Conservation (phyloP, 2,797 vertebrate species). For the Choloepus didactylus region DNA sequence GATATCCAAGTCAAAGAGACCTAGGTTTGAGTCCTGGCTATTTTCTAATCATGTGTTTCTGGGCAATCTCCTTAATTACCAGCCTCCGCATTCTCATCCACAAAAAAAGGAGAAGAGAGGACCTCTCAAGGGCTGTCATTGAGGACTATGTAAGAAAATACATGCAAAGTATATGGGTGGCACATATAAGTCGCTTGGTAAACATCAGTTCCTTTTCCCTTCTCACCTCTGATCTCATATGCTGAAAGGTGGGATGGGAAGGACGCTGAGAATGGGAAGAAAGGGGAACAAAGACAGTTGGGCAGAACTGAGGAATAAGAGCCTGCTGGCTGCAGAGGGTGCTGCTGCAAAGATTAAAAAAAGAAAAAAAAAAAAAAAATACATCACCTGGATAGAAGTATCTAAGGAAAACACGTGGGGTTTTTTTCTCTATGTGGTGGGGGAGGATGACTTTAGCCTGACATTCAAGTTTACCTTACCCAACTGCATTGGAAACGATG, state of each 20-base stretch:
- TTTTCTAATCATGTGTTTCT: background rate
- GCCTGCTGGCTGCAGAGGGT: background rate
- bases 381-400: background rate
- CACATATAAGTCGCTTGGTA: background rate
- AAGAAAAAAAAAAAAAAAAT: background rate
- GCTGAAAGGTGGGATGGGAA: background rate
- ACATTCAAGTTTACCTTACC: background rate
- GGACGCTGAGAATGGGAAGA: background rate
- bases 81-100: background rate
- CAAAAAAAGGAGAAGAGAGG: background rate
- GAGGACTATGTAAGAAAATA: background rate
- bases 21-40: background rate
- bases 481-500: background rate
- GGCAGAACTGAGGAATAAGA: background rate
- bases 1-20: background rate
- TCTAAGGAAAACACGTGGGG: background rate
- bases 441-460: background rate
- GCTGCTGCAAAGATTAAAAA: background rate
- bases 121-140: background rate
- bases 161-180: background rate
- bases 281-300: constrained; percentile 5
- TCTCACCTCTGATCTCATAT: background rate
- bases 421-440: background rate
- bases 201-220: background rate
- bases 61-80: background rate